Base-by-base conservation (phyloP, 2,888 invertebrate species). In the Lasioglossum oenotherae region DNA sequence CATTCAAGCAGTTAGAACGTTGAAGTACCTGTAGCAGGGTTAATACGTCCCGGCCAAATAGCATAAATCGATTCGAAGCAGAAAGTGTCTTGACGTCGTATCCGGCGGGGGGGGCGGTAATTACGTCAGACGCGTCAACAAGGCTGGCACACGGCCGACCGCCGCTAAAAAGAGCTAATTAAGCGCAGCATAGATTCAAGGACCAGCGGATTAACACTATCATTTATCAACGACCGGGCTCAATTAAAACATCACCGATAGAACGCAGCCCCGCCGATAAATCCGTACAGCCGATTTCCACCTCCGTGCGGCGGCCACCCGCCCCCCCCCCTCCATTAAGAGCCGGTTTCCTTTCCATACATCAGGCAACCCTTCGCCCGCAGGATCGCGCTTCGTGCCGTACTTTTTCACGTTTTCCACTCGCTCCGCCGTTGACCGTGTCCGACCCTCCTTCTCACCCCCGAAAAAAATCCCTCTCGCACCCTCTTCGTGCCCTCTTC, bases 271-370 rank as follows among this genome's bases (percentile, higher is more conserved):
- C 79, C 80, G 72, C 82, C 89, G 88, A 90, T 90, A 90, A 90
- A 90, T 90, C 85, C 81, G 69, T 71, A 77, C 78, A 79, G 76
- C 74, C 81, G 84, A 77, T 79, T 74, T 79, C 80, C 80, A 53
- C 87, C 67, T 19, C 53, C 53, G 23, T 23, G 53, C 53, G 8
- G 2, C 53, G 35, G 35, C 1, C 60, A 1, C 49, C 23, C 53
- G 1, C 31, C 31, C 31, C 31, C 57, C 89, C 82, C 89, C 81
- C 83, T 91, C 86, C 86, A 91, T 92, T 90, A 92, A 91, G 89
- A 87, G 86, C 69, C 88, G 90, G 90, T 88, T 88, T 91, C 90
- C 91, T 87, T 91, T 92, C 89, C 92, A 91, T 93, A 90, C 90
- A 89, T 92, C 90, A 92, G 91, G 88, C 89, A 88, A 90, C 84